Percentiles rank a stretch among this genome's conserved stretches.
Conservation (phyloP, 2,113 vertebrate species). For the Engraulis encrasicolus region DNA sequence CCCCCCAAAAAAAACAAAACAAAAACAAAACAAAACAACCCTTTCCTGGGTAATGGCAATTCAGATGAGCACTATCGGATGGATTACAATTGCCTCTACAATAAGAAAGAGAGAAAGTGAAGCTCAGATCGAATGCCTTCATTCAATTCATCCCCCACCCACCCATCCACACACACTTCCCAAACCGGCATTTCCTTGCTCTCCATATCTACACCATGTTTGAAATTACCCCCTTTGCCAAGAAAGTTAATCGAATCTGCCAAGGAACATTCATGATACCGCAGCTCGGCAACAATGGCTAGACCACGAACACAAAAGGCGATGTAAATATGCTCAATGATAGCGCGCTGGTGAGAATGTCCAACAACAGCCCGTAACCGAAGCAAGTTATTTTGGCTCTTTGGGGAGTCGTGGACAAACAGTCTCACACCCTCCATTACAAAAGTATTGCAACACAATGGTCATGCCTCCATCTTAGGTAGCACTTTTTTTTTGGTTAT, state of each 20-base stretch:
- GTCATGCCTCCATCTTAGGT: conserved; percentile 58
- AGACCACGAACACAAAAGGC: conserved; percentile 43
- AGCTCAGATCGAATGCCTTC: background rate
- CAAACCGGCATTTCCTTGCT: background rate
- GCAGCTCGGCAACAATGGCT: conserved; percentile 40
- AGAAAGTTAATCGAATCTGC: conserved; percentile 62
- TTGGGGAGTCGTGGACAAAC: conserved; percentile 55
- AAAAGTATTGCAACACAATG: conserved; percentile 63
- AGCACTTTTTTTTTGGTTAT: conserved; percentile 55
- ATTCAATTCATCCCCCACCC: background rate
- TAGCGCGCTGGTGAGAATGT: conserved; percentile 38
- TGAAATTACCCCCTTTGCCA: conserved; percentile 41
- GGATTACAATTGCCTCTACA: background rate
- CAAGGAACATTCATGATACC: conserved; percentile 47
- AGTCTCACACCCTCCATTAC: conserved; percentile 63
- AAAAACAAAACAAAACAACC: too few relatives aligned
- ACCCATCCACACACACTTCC: background rate
- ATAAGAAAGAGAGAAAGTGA: background rate
- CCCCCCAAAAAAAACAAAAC: too few relatives aligned
- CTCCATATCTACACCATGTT: conserved; percentile 37
- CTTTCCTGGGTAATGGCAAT: too few relatives aligned
- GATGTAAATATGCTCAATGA: conserved; percentile 40
- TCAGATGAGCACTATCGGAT: background rate
- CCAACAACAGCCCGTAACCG: conserved; percentile 50
- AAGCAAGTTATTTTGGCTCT: conserved; percentile 61